Conservation (phyloP, 2,888 invertebrate genomes). For the Ophion ventricosus region DNA sequence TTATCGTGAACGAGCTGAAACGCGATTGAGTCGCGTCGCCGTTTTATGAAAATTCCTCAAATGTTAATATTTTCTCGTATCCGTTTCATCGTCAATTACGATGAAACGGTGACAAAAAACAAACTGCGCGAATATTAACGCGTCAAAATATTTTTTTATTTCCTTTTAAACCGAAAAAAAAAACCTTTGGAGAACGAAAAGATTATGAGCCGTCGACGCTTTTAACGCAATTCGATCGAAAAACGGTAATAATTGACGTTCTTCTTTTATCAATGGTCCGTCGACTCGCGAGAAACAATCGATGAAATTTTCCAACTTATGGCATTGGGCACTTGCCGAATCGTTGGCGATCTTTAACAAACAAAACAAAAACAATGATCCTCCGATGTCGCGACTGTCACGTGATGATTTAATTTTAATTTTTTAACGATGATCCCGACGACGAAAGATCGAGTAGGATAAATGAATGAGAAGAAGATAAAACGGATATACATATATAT, state of each 20-base stretch:
- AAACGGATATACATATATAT: neutral
- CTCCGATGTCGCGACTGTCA: constrained; percentile 74
- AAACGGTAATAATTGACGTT: constrained; percentile 29
- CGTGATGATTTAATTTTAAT: constrained; percentile 66
- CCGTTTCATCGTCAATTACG: constrained; percentile 31
- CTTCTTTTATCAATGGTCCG: constrained; percentile 20
- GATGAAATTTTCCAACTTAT: constrained; percentile 65
- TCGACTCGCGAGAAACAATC: constrained; percentile 14
- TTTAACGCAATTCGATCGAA: constrained; percentile 39
- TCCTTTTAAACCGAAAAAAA: constrained; percentile 22
- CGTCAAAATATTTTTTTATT: constrained; percentile 51
- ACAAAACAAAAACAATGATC: constrained; percentile 70
- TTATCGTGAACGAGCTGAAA: constrained; percentile 37
- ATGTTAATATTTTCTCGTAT: constrained; percentile 14
- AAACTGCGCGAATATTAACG: constrained; percentile 5
- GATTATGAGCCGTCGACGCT: constrained; percentile 18
- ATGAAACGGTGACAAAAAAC: constrained; percentile 1
- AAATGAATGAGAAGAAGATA: constrained; percentile 30
- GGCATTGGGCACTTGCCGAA: constrained; percentile 77
- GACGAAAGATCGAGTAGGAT: constrained; percentile 36
- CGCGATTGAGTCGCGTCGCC: constrained; percentile 18
- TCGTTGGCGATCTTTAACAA: constrained; percentile 72
- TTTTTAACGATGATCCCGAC: constrained; percentile 64
- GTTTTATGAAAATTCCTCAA: constrained; percentile 21
- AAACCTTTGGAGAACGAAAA: neutral